Evolutionary conservation across 2,888 invertebrate genomes (phyloP), one percentile per base, ranked within the genome.

Genomic region (Diadegma fenestrale): DNA sequence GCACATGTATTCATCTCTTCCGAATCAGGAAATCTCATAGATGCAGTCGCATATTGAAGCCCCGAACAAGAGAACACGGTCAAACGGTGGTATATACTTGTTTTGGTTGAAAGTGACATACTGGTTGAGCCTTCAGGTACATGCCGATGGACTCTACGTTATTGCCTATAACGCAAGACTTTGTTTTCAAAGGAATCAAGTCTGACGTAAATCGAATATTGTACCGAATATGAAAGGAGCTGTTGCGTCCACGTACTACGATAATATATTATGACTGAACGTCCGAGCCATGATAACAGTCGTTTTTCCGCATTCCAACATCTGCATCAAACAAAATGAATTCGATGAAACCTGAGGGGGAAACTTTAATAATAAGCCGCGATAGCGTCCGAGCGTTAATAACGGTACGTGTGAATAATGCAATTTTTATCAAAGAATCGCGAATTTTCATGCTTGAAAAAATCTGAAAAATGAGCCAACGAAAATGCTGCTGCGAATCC

Each of bases 1-100:
- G 90, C 91, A 91, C 91, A 89, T 89, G 91, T 91, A 91, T 90
- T 90, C 90, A 89, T 90, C 89, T 69, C 88, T 12, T 89, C 89
- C 90, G 89, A 92, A 91, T 89, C 87, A 71, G 45, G 54, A 64
- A 80, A 76, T 76, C 37, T 51, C 22, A 45, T 22, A 79, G 48
- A 66, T 66, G 61, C 45, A 73, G 61, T 37, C 37, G 71, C 33
- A 51, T 48, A 71, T 48, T 79, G 17, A 2, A 58, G 45, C 54
- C 14, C n/a, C 17, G 19, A 14, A 26, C 54, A 22, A 30, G 41
- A 30, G n/a, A 48, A 12, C n/a, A 41, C 54, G 77, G n/a, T 41
- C n/a, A 6, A 22, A n/a, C 51, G 41, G 41, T 41, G 22, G 17
- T 45, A 37, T 10, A 37, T 37, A 37, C 30, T 37, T 54, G 22